Evolutionary conservation across 1,140 invertebrate species (phyloP).

Genomic region (Notospermus geniculatus): DNA sequence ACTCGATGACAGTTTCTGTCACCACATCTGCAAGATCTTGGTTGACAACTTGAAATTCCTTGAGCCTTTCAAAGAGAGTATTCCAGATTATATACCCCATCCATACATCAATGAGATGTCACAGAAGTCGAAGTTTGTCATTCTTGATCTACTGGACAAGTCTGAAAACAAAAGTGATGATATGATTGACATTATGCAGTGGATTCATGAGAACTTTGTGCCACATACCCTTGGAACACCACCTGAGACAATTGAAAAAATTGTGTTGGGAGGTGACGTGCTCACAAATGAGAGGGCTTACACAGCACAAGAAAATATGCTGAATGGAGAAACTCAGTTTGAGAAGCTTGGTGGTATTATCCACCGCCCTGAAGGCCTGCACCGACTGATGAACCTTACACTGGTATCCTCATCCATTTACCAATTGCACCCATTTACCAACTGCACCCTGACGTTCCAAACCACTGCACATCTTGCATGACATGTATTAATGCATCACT

Average conservation of each 20-base stretch:
- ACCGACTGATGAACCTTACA: constrained; percentile 25
- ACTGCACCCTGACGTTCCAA: too few relatives aligned
- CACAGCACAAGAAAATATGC: constrained; percentile 22
- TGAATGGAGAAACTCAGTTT: too few relatives aligned
- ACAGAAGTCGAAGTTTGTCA: constrained; percentile 19
- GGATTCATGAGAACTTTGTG: constrained; percentile 20
- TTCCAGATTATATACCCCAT: constrained; percentile 16
- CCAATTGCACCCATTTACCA: too few relatives aligned
- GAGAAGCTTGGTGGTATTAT: constrained; percentile 19
- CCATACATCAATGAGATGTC: constrained; percentile 17
- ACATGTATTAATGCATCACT: too few relatives aligned
- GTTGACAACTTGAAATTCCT: background rate
- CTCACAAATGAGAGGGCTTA: constrained; percentile 29
- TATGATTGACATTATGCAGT: constrained; percentile 25
- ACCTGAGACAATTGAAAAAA: constrained; percentile 14
- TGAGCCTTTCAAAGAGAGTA: constrained; percentile 4
- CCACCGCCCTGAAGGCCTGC: constrained; percentile 26
- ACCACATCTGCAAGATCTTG: constrained; percentile 18
- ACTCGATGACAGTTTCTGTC: constrained; percentile 11
- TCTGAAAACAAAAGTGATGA: constrained; percentile 26
- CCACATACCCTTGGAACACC: background rate
- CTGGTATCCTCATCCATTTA: background rate
- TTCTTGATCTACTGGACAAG: constrained; percentile 23
- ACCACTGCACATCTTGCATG: too few relatives aligned
- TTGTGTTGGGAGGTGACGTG: constrained; percentile 25